These are phyloP conservation scores for Periophthalmus magnuspinnatus DNA, from an alignment of 2,797 vertebrate genomes.

Conservation along the genomic window DNA sequence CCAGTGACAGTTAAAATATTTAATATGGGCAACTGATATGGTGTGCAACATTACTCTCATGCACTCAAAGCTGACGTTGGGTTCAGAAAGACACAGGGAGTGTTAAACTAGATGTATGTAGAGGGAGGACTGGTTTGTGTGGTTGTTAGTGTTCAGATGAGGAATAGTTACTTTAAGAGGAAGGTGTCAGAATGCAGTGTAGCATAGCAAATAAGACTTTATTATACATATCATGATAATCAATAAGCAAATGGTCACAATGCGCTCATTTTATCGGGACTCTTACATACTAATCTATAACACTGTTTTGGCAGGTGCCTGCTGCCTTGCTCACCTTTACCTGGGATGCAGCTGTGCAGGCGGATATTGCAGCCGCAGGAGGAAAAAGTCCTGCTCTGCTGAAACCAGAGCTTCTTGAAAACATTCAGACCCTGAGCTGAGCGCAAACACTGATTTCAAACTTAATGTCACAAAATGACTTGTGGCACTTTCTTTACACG, in stretches of 20 bases:
- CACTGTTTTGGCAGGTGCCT: slow-evolving; percentile 79
- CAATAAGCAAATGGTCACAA: neutral
- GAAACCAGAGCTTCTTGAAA: slow-evolving; percentile 78
- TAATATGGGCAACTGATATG: neutral
- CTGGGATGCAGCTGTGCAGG: slow-evolving; percentile 86
- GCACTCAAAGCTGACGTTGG: neutral
- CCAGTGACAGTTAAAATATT: neutral
- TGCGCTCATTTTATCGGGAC: neutral
- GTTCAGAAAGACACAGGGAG: neutral
- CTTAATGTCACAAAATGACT: slow-evolving; percentile 21
- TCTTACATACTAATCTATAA: neutral
- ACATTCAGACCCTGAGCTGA: slow-evolving; percentile 82
- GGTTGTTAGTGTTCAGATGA: too few species aligned
- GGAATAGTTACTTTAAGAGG: neutral
- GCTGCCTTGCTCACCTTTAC: slow-evolving; percentile 86
- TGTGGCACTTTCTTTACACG: slow-evolving; percentile 30
- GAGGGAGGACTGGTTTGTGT: neutral
- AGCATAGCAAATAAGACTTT: neutral
- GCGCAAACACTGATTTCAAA: slow-evolving; percentile 30
- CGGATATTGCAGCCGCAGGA: slow-evolving; percentile 82
- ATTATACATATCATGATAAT: neutral
- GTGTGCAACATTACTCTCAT: neutral
- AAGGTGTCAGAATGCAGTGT: neutral
- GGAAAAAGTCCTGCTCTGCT: slow-evolving; percentile 70
- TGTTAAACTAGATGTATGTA: neutral